Evolutionary conservation across 2,888 invertebrate genomes (phyloP), one percentile per base, ranked within the genome.

Genomic region (Pterostichus niger): DNA sequence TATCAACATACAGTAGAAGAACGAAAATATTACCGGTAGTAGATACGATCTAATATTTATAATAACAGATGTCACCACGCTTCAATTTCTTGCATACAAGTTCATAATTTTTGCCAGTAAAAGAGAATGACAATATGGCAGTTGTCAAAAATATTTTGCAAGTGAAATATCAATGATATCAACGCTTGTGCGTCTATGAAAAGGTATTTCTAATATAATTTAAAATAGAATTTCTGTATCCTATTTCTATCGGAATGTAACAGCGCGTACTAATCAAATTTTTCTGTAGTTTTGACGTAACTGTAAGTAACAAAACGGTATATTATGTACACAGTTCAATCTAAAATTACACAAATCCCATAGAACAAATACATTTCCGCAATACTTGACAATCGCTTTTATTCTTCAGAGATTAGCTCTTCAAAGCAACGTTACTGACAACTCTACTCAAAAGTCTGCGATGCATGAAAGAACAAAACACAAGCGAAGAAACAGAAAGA

Each of bases 321-420:
- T 40, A 71, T 71, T 44, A 71, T 71, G 40, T 44, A 71, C 68
- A 71, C 68, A 44, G 68, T 64, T 64, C 68, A 71, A 71, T 71
- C 17, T 71, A 71, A 71, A 71, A 71, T 71, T 71, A 71, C 68
- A 71, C 68, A 71, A 71, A 71, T 71, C 68, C 40, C 64, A 71
- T 71, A 71, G 68, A 71, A 71, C 68, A 71, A 71, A 71, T 71
- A 71, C 68, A 71, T 71, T 71, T 71, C 68, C 68, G 68, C 44
- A 71, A 71, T 71, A 44, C 68, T 71, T 71, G 68, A 71, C 68
- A 71, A 71, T 71, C 31, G 68, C 68, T 71, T 17, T 71, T 71
- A 71, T 71, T 71, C 44, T 71, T 1, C 6, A 71, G 68, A 71
- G 68, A 71, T 71, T 71, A 71, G 44, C 68, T 71, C 68, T 71